Evolutionary conservation across 2,888 invertebrate genomes (phyloP), one percentile per base, ranked within the genome.

Genomic region (Acanthoscelides obtectus): DNA sequence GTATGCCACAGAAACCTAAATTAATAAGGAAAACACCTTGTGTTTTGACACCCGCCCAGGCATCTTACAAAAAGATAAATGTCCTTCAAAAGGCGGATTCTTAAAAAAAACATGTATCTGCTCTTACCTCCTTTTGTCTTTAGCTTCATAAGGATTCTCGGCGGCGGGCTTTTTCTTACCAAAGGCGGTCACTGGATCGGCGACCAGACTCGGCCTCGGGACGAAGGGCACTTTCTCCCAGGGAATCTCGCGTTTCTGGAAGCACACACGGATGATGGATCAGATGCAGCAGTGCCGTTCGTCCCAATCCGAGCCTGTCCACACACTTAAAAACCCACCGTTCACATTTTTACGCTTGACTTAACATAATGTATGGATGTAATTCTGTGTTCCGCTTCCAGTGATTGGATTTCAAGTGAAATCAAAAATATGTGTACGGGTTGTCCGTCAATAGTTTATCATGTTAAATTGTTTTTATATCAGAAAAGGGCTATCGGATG

Each of bases 211-310:
- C 81, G 95, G 95, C 79, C 95, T 90, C 79, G 95, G 93, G 82
- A 95, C 94, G 87, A 89, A 92, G 82, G 95, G 95, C 86, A 93
- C 93, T 89, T 93, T 94, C 87, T 94, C 93, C 95, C 95, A 95
- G 82, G 94, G 94, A 83, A 94, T 92, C 86, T 89, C 87, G 85
- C 89, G 90, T 78, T 80, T 80, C 80, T 80, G 78, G 22, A 66
- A 66, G 66, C 20, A 66, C 22, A 21, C 22, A 21, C 22, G 66
- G 66, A 66, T 20, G 5, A 17, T 20, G 5, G 45, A 45, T 45
- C 45, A 45, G 45, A 45, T 45, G 66, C 66, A 75, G 75, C 73
- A 76, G 76, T 75, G 75, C 82, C 79, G 81, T 83, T 82, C 81
- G 82, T 82, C 81, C 82, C 81, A 82, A 72, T 77, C 80, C 80